Base-by-base conservation (phyloP, 1,140 invertebrate genomes). In the Campoletis sonorensis region DNA sequence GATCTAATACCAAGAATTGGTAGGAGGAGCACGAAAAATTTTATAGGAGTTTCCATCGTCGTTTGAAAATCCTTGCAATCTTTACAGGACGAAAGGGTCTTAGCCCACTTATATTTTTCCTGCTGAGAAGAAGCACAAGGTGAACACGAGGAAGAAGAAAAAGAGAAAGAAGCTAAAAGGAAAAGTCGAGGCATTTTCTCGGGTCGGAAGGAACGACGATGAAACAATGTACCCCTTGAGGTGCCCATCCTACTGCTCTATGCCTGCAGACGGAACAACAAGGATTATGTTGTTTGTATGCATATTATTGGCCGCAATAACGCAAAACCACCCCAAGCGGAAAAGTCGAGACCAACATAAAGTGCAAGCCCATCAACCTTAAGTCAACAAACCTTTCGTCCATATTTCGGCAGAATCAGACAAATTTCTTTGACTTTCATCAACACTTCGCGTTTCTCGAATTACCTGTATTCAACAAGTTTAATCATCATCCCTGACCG, bases 1-100 rank as follows among this genome's bases (percentile, higher is more conserved):
- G 73, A 77, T 61, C 73, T 77, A 77, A 77, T 77, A 77, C 73
- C 73, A 54, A 77, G 73, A 77, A 77, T 77, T 40, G 54, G 73
- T 77, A 54, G 73, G 73, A 61, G 73, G 54, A 77, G 54, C 49
- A 33, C 1, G 73, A 8, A 21, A 77, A 75, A 26, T 61, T 77
- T 77, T 77, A 77, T 77, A 77, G 73, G 27, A 61, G 73, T 61
- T 61, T 61, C 27, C 23, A 27, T 64, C 61, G 61, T 13, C 23
- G 51, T 77, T 77, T 13, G 27, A 1, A 26, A 54, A 27, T 77
- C 54, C 72, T 73, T 49, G 49, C 72, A 23, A 23, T 61, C 18
- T 51, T 51, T 30, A 37, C 54, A 54, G 58, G 37, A 61, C 30
- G 73, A 77, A 61, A 61, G 73, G 54, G 51, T 61, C 51, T n/a